Evolutionary conservation across 2,888 invertebrate genomes (phyloP).

Genomic region (Drosophila barbarae): DNA sequence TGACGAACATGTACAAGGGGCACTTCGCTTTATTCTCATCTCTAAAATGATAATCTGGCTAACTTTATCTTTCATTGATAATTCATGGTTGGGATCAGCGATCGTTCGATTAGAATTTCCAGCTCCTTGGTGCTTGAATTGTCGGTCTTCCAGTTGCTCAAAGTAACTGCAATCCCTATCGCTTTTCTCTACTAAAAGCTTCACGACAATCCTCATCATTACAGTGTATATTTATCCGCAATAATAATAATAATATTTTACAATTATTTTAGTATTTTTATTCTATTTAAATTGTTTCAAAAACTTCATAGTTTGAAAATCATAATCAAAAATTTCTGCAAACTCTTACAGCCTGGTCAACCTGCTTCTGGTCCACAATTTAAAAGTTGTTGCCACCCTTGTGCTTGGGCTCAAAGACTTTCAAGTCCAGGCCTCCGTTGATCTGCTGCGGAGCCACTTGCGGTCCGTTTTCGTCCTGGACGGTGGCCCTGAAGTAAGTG

Average conservation of each 20-base stretch:
- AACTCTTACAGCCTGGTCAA: not conserved
- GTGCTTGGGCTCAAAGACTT: not conserved
- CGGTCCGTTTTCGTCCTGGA: not conserved
- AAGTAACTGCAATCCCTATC: not conserved
- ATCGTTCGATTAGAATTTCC: too few relatives aligned
- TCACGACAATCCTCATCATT: too few relatives aligned
- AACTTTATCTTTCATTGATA: not conserved
- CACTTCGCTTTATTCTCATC: not conserved
- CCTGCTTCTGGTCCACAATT: not conserved
- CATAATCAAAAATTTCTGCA: not conserved
- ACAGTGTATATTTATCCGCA: too few relatives aligned
- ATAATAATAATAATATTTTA: too few relatives aligned
- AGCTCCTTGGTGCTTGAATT: not conserved
- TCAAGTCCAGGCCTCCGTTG: too few relatives aligned
- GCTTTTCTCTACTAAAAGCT: too few relatives aligned
- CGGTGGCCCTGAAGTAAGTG: not conserved
- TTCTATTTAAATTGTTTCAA: too few relatives aligned
- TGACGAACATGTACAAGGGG: slow-evolving; percentile 28
- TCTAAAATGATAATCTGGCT: not conserved
- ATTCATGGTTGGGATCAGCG: not conserved
- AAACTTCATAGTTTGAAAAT: not conserved
- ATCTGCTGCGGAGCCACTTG: not conserved
- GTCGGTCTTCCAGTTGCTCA: not conserved
- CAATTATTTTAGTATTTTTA: too few relatives aligned
- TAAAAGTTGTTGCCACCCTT: not conserved